Evolutionary conservation across 2,888 invertebrate species (phyloP), one percentile per base, ranked within the genome.

Genomic region (Harpalus rufipes): DNA sequence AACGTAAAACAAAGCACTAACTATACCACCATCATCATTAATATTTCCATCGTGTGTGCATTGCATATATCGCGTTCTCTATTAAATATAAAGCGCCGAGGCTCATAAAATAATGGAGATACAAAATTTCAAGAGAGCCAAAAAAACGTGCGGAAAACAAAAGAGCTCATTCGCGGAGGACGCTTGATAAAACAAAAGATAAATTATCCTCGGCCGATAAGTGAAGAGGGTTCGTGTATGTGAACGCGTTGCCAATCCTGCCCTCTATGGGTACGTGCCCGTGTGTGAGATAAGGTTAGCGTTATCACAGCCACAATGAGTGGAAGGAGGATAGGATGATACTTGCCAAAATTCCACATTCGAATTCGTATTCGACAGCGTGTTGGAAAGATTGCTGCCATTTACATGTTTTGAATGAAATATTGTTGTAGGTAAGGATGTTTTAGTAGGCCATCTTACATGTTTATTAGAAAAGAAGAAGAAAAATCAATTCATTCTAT

Each of bases 111-210:
- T 81, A 81, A 81, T 65, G 68, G 44, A 81, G 65, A 81, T 81
- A 81, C 81, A 81, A 81, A 81, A 51, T 81, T 81, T 81, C 63
- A 81, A 44, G 65, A 63, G 65, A 81, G 14, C 56, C 79, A 25
- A 79, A 89, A 89, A 87, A 88, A 88, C 87, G 87, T 87, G 87
- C 87, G 82, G 86, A 87, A 86, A 88, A 88, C 88, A 88, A 88
- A 87, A 88, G 88, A 88, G 87, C 87, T 88, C 88, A 88, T 88
- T 87, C 87, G 86, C 86, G 85, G 86, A 87, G 85, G 85, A 87
- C 87, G 88, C 88, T 87, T 87, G 87, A 88, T 87, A 88, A 88
- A 89, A 89, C 89, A 89, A 89, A 89, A 89, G 89, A 89, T 89
- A 89, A 89, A 89, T 89, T 89, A 89, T 89, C 88, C 87, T 86